A percentile compares a stretch with the other conserved stretches of the same genome.
Evolutionary conservation across 2,797 vertebrate genomes (phyloP).

Genomic region (Myotis pilosus): DNA sequence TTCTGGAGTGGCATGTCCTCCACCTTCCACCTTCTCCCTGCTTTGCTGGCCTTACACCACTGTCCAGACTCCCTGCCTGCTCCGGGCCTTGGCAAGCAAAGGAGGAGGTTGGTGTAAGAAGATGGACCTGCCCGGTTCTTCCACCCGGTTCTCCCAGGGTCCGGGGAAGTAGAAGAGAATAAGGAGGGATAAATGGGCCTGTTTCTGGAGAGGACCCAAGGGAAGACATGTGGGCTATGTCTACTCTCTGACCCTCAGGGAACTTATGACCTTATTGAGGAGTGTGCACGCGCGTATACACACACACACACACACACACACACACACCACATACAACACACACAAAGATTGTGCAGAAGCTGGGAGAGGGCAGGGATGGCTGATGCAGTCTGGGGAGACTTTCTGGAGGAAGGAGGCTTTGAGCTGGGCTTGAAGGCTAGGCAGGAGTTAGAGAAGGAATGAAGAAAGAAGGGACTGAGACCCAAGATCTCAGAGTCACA

Average conservation of each 20-base stretch:
- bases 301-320: neutral
- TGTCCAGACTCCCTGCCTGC: neutral
- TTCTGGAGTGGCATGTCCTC: neutral
- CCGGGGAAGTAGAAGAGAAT: too few species aligned
- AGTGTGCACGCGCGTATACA: neutral
- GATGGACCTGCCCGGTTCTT: neutral
- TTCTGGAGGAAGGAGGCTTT: neutral
- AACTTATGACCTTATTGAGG: neutral
- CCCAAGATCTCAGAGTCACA: neutral
- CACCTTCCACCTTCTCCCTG: neutral
- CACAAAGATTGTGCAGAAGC: neutral
- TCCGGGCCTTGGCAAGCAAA: neutral
- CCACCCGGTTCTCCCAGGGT: neutral
- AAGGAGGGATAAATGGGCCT: too few species aligned
- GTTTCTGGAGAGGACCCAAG: neutral
- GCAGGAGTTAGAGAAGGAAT: neutral
- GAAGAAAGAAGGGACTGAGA: neutral
- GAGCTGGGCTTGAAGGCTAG: neutral
- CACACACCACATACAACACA: neutral
- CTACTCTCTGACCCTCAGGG: neutral
- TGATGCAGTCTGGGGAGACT: neutral
- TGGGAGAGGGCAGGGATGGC: neutral
- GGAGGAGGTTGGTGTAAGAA: neutral
- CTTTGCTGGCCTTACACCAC: neutral
- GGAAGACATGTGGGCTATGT: neutral